Percentiles rank a stretch among this genome's conserved stretches.
Conservation (phyloP, 1,140 invertebrate species). For the Hestina assimilis region DNA sequence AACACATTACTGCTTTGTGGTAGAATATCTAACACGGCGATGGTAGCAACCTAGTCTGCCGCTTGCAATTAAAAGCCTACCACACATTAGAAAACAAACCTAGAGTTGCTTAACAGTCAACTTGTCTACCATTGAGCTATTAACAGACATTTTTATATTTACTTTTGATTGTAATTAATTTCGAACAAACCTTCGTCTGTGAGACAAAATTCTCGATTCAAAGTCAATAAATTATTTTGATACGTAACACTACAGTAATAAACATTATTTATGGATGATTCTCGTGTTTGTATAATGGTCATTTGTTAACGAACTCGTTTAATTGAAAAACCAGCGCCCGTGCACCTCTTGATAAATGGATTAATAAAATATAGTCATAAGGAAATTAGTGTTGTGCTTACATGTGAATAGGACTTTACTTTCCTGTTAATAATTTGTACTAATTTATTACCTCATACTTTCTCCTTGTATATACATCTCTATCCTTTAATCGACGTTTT, state of each 20-base stretch:
- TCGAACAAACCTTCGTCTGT: background rate
- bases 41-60: too few species aligned
- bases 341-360: conserved; percentile 11
- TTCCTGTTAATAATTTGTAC: background rate
- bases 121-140: too few species aligned
- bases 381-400: conserved; percentile 5
- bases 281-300: conserved; percentile 5
- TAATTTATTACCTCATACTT: background rate
- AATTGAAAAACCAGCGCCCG: conserved; percentile 18
- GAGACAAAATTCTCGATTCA: background rate
- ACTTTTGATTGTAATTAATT: too few species aligned
- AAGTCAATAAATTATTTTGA: conserved; percentile 8
- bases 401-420: background rate
- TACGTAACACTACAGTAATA: conserved; percentile 6
- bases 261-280: conserved; percentile 10
- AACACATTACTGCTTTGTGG: too few species aligned
- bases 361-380: conserved; percentile 14
- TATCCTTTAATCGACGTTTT: too few species aligned
- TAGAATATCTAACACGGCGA: too few species aligned
- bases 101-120: too few species aligned
- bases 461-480: background rate
- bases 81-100: too few species aligned
- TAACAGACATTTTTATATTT: too few species aligned
- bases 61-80: too few species aligned
- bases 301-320: conserved; percentile 16